phyloP scores from a whole-genome alignment of 2,113 vertebrate genomes.

The Aramus guarauna region DNA sequence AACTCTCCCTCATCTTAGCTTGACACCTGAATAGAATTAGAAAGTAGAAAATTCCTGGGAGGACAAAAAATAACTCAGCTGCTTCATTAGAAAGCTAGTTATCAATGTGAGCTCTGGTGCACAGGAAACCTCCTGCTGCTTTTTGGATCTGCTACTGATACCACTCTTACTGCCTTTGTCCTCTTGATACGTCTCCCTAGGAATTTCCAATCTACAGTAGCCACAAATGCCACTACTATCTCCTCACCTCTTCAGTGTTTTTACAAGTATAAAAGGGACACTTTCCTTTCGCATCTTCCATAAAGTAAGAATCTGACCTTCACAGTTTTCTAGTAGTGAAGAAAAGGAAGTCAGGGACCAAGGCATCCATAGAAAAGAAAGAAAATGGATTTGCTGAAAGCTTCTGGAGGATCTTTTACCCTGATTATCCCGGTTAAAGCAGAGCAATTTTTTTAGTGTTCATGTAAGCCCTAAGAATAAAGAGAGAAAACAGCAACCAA shows the following conservation, averaged over 20 bases:
- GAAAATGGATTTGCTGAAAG: neutral
- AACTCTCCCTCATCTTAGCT: neutral
- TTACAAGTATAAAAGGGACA: neutral
- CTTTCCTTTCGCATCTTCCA: neutral
- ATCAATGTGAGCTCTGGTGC: neutral
- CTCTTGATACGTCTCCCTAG: neutral
- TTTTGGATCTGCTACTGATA: neutral
- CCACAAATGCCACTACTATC: neutral
- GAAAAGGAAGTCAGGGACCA: neutral
- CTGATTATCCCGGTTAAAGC: neutral
- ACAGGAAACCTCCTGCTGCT: neutral
- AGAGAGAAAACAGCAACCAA: neutral
- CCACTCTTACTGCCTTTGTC: neutral
- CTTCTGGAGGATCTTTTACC: neutral
- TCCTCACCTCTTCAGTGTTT: neutral
- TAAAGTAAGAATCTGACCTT: neutral
- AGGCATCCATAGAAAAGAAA: neutral
- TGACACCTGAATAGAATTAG: neutral
- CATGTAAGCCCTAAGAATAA: neutral
- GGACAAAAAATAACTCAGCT: neutral
- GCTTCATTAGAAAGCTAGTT: constrained; percentile 1
- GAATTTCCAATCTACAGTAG: neutral
- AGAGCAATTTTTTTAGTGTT: neutral
- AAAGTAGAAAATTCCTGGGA: neutral
- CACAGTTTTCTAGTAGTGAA: neutral